Percentiles rank a stretch among this genome's conserved stretches.
Conservation (phyloP, 2,888 invertebrate species). For the Lapara coniferarum region DNA sequence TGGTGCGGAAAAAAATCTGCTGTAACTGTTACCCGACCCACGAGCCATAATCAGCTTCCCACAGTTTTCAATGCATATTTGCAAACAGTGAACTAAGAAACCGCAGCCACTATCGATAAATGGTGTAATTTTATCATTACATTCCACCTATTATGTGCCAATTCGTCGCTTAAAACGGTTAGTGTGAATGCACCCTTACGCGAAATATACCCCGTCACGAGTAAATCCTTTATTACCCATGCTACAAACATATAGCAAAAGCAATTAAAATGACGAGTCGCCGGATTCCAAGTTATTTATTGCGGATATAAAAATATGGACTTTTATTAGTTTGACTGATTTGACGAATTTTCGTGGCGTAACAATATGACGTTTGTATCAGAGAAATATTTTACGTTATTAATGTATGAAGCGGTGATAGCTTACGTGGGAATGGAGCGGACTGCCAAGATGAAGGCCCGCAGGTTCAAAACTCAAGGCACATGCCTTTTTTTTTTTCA, state of each 20-base stretch:
- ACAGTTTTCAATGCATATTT: no score
- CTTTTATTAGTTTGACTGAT: slow-evolving; percentile 4
- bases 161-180: not conserved
- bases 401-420: not conserved
- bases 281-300: slow-evolving; percentile 12
- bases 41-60: no score
- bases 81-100: no score
- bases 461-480: no score
- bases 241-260: not conserved
- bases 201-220: not conserved
- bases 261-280: slow-evolving; percentile 19
- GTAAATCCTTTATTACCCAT: slow-evolving; percentile 8
- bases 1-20: no score
- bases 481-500: no score
- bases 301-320: slow-evolving; percentile 9
- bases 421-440: no score
- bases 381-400: not conserved
- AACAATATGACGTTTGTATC: not conserved
- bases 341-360: slow-evolving; percentile 5
- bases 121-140: no score
- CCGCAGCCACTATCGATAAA: no score
- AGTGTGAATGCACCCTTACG: not conserved
- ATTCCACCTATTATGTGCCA: not conserved
- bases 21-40: no score
- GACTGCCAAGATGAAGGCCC: no score